phyloP scores from a whole-genome alignment of 2,113 vertebrate species.

The Rhinolophus sinicus region DNA sequence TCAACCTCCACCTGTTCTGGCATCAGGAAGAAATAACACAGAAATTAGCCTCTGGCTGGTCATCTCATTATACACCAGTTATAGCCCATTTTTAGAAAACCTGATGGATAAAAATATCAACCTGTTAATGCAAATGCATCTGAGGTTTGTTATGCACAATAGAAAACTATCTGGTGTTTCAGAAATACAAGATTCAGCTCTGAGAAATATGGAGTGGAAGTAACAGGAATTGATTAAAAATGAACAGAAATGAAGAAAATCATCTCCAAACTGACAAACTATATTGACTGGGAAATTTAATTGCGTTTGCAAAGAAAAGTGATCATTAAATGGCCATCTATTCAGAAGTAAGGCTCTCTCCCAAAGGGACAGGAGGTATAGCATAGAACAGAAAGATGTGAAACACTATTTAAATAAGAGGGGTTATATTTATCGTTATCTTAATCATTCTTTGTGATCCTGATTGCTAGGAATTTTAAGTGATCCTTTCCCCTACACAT shows the following conservation, averaged over 20 bases:
- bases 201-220: not conserved
- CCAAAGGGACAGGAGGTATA: not conserved
- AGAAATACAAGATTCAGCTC: not conserved
- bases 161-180: constrained; percentile 52
- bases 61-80: constrained; percentile 56
- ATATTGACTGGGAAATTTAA: constrained; percentile 22
- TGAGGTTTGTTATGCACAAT: constrained; percentile 28
- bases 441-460: not conserved
- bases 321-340: constrained; percentile 53
- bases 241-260: constrained; percentile 47
- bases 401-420: not conserved
- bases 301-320: constrained; percentile 55
- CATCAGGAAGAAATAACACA: constrained; percentile 45
- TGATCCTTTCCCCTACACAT: not conserved
- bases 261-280: constrained; percentile 23
- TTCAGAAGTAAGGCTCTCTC: constrained; percentile 2
- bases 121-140: constrained; percentile 29
- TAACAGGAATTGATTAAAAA: constrained; percentile 46
- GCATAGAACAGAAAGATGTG: not conserved
- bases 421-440: not conserved
- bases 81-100: constrained; percentile 48
- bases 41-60: constrained; percentile 71
- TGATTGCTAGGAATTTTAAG: not conserved
- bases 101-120: constrained; percentile 33
- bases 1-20: constrained; percentile 62